These are phyloP conservation scores for Pimpla rufipes DNA, from an alignment of 2,888 invertebrate species.

Conservation along the genomic window DNA sequence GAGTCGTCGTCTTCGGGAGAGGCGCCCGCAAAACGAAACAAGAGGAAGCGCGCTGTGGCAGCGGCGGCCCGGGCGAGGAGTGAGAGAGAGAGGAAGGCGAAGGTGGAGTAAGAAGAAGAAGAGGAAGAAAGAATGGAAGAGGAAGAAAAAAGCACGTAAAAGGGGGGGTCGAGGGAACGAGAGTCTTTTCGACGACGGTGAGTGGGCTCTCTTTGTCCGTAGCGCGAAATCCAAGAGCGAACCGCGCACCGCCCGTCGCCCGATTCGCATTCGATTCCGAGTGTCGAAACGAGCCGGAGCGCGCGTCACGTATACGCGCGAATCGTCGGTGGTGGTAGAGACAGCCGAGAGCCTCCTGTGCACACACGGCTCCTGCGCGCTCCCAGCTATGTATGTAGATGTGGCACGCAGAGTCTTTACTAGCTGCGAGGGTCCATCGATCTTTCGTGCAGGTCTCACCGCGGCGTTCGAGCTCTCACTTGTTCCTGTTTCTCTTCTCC, in stretches of 20 bases:
- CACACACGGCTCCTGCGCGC: background rate
- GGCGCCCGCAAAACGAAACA: slow-evolving; percentile 64
- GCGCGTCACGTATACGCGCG: background rate
- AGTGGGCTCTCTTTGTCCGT: slow-evolving; percentile 48
- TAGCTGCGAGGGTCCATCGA: slow-evolving; percentile 65
- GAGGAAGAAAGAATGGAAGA: slow-evolving; percentile 23
- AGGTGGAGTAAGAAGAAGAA: background rate
- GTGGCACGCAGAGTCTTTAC: slow-evolving; percentile 50
- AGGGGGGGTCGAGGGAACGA: slow-evolving; percentile 39
- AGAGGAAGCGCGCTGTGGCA: slow-evolving; percentile 12
- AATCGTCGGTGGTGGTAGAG: background rate
- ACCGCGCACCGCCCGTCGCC: slow-evolving; percentile 48
- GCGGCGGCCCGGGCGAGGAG: background rate
- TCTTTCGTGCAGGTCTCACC: slow-evolving; percentile 59
- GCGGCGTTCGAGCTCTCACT: slow-evolving; percentile 31
- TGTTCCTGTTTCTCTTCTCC: slow-evolving; percentile 31
- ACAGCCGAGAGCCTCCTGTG: background rate
- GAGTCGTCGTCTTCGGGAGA: slow-evolving; percentile 41
- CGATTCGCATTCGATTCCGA: slow-evolving; percentile 63
- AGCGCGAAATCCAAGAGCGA: slow-evolving; percentile 54
- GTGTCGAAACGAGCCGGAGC: slow-evolving; percentile 64
- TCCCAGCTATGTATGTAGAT: slow-evolving; percentile 8
- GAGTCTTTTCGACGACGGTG: slow-evolving; percentile 32
- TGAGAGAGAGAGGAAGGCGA: background rate
- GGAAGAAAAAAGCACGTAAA: slow-evolving; percentile 23